phyloP scores from a whole-genome alignment of 2,113 vertebrate genomes.

The Sapayoa aenigma region DNA sequence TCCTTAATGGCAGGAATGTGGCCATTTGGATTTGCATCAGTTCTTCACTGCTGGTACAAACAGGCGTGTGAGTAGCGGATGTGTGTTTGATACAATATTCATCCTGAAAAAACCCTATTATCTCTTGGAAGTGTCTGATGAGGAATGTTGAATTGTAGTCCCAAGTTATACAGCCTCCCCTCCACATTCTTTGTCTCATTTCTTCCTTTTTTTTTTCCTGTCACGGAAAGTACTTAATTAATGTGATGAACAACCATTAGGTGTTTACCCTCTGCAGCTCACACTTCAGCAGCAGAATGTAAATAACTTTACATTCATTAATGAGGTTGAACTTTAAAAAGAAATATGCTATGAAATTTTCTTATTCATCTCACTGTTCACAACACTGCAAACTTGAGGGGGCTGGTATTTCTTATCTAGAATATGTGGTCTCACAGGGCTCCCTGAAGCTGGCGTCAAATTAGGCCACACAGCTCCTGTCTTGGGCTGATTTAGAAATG shows the following conservation, averaged over 20 bases:
- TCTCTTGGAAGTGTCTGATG: neutral
- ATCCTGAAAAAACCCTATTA: neutral
- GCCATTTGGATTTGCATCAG: neutral
- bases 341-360: conserved; percentile 22
- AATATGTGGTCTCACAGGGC: neutral
- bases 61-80: neutral
- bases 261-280: conserved; percentile 50
- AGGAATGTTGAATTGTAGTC: neutral
- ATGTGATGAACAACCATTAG: conserved; percentile 38
- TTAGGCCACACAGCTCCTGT: conserved; percentile 4
- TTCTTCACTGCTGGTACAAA: neutral
- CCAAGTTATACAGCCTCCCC: neutral
- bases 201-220: neutral
- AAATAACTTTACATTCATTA: conserved; percentile 50
- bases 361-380: conserved; percentile 5
- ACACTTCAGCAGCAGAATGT: conserved; percentile 21
- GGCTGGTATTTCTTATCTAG: neutral
- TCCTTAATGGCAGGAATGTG: neutral
- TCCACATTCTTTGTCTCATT: neutral
- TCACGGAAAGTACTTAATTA: conserved; percentile 38
- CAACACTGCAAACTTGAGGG: neutral
- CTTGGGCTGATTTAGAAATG: neutral
- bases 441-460: neutral
- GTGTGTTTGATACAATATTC: neutral
- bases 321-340: conserved; percentile 49